Conservation (phyloP, 2,888 invertebrate genomes). For the Tupiocoris notatus region DNA sequence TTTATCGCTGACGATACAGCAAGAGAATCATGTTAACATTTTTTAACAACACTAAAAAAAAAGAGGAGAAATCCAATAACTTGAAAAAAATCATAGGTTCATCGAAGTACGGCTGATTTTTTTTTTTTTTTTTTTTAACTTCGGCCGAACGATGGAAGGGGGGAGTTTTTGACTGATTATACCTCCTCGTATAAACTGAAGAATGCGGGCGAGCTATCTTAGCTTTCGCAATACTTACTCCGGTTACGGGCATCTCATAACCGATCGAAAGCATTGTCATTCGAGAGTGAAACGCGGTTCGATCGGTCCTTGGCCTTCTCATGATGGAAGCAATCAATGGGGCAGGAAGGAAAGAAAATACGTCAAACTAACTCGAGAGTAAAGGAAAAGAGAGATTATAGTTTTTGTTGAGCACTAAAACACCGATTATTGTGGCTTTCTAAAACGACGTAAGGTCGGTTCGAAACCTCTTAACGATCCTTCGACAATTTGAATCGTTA, state of each 20-base stretch:
- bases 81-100: too few species aligned
- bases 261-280: constrained; percentile 2
- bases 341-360: background rate
- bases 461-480: background rate
- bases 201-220: too few species aligned
- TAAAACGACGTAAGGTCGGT: background rate
- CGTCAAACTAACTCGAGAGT: too few species aligned
- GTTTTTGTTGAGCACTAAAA: background rate
- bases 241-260: background rate
- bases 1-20: too few species aligned
- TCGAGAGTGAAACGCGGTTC: constrained; percentile 11
- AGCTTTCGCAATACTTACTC: background rate
- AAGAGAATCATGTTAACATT: too few species aligned
- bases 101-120: too few species aligned
- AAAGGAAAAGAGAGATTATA: background rate
- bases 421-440: background rate
- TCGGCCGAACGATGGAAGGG: too few species aligned
- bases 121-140: too few species aligned
- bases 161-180: too few species aligned
- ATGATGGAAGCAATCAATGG: constrained; percentile 10
- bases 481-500: background rate
- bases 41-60: too few species aligned
- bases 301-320: constrained; percentile 7
- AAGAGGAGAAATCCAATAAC: too few species aligned
- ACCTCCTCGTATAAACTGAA: too few species aligned